A percentile compares a stretch with the other conserved stretches of the same genome.
Evolutionary conservation across 2,797 vertebrate genomes (phyloP).

Genomic region (Apodemus agrarius): DNA sequence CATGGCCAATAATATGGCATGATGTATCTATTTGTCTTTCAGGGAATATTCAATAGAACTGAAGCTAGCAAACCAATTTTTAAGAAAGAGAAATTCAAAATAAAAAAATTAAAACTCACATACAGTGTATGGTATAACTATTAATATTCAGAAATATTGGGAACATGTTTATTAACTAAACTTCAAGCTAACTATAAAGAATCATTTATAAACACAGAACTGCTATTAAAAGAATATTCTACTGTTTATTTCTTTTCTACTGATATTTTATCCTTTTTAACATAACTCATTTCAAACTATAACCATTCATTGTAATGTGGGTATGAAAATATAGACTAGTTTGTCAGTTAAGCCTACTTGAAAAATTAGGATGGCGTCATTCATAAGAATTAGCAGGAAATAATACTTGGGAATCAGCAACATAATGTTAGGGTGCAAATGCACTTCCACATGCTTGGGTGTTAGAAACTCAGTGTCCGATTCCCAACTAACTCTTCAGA

Average conservation of each 20-base stretch:
- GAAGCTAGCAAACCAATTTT: not conserved
- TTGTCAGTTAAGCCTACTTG: not conserved
- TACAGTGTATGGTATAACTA: too few relatives aligned
- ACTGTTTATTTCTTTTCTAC: not conserved
- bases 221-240: too few relatives aligned
- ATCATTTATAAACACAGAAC: too few relatives aligned
- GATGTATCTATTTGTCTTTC: not conserved
- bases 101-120: too few relatives aligned
- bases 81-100: too few relatives aligned
- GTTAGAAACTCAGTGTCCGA: not conserved
- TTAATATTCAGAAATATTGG: too few relatives aligned
- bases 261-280: not conserved
- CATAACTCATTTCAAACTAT: not conserved
- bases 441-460: not conserved
- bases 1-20: not conserved
- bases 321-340: not conserved
- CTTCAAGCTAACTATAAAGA: too few relatives aligned
- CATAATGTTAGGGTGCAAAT: not conserved
- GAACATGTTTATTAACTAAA: too few relatives aligned
- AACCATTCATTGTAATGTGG: not conserved
- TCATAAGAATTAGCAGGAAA: not conserved
- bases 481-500: not conserved
- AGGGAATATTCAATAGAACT: not conserved
- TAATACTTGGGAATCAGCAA: too few relatives aligned
- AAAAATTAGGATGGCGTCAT: not conserved